These are phyloP conservation scores for Thereuonema tuberculata DNA, from an alignment of 1,140 invertebrate genomes.

Conservation along the genomic window DNA sequence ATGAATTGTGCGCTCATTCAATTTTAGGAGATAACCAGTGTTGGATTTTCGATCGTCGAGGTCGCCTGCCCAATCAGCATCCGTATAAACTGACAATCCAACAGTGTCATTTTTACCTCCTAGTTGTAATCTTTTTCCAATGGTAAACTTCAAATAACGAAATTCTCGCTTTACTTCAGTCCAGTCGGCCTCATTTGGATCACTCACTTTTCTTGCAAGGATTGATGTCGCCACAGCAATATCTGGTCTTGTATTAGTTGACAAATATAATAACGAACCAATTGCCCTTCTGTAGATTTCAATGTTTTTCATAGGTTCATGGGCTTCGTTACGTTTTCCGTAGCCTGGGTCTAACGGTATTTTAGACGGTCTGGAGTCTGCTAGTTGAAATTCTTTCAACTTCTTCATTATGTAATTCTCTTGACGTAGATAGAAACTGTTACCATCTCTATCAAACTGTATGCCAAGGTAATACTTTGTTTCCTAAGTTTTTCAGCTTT, in stretches of 20 bases:
- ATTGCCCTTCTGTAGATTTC: no score
- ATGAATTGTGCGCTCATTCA: conserved; percentile 12
- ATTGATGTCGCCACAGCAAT: no score
- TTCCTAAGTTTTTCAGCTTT: not conserved
- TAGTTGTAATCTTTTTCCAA: not conserved
- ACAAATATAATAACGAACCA: no score
- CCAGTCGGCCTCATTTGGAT: no score
- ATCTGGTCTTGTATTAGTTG: no score
- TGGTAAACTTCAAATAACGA: not conserved
- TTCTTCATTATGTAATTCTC: not conserved
- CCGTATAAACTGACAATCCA: conserved; percentile 21
- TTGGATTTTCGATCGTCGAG: conserved; percentile 15
- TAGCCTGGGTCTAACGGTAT: not conserved
- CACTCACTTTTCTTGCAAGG: no score
- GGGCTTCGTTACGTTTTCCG: not conserved
- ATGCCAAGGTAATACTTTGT: no score
- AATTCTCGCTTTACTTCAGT: not conserved
- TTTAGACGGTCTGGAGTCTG: no score
- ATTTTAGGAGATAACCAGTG: conserved; percentile 15
- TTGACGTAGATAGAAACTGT: not conserved
- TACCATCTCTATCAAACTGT: no score
- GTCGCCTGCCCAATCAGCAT: conserved; percentile 30
- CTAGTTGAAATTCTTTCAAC: no score
- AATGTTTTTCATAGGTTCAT: no score
- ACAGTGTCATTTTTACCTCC: not conserved